phyloP scores from a whole-genome alignment of 2,888 invertebrate genomes.

The Ophioninae sp. region DNA sequence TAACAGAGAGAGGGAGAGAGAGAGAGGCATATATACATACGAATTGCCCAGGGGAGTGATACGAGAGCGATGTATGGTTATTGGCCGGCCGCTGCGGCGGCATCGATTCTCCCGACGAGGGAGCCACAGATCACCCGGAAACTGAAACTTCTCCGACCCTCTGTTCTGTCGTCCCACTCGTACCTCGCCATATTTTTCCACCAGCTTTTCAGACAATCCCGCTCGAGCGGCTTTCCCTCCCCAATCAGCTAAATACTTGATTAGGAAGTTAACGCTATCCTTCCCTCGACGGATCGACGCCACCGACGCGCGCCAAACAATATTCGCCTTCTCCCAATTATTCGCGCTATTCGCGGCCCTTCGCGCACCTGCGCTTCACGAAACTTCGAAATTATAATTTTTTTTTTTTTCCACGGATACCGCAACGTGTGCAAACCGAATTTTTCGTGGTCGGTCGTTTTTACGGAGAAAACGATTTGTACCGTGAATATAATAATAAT shows the following conservation, averaged over 20 bases:
- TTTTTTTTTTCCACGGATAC: neutral
- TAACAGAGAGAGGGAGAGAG: too few species aligned
- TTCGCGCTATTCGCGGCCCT: neutral
- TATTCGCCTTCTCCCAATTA: neutral
- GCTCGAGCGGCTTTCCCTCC: neutral
- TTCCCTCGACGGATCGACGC: slow-evolving; percentile 57
- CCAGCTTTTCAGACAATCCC: slow-evolving; percentile 20
- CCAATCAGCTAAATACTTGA: slow-evolving; percentile 76
- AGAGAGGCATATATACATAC: slow-evolving; percentile 15
- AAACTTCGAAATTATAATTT: neutral
- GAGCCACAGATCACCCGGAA: slow-evolving; percentile 80
- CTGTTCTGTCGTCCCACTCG: slow-evolving; percentile 51
- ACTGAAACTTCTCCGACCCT: slow-evolving; percentile 76
- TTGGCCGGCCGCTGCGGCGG: slow-evolving; percentile 77
- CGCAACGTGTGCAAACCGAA: neutral
- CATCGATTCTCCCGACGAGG: slow-evolving; percentile 81
- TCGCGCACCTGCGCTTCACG: neutral
- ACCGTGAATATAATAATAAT: too few species aligned
- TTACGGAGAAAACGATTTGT: too few species aligned
- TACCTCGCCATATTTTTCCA: slow-evolving; percentile 49
- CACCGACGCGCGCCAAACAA: neutral
- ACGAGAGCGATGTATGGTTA: slow-evolving; percentile 80
- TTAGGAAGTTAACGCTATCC: slow-evolving; percentile 75
- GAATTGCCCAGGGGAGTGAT: slow-evolving; percentile 78
- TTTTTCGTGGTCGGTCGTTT: too few species aligned